Percentiles rank a stretch among this genome's conserved stretches.
Evolutionary conservation across 2,888 invertebrate genomes (phyloP).

Genomic region (Danaus chrysippus): DNA sequence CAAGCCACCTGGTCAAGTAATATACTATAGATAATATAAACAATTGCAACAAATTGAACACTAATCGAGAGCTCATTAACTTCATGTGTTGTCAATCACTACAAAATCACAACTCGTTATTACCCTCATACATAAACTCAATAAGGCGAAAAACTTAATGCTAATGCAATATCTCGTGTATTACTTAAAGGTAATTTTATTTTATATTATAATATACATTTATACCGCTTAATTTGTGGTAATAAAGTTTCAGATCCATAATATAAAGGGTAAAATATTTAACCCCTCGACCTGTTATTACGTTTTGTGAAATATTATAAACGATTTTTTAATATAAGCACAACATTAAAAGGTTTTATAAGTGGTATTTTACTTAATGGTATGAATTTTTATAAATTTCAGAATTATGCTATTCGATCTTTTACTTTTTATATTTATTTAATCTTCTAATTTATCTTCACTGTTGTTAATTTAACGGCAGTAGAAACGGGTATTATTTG

Average conservation of each 20-base stretch:
- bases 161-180: slow-evolving; percentile 35
- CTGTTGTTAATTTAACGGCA: no score
- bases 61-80: slow-evolving; percentile 64
- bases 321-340: background rate
- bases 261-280: background rate
- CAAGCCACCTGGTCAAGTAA: slow-evolving; percentile 10
- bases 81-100: slow-evolving; percentile 66
- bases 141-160: slow-evolving; percentile 8
- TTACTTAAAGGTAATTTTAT: slow-evolving; percentile 18
- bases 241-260: background rate
- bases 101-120: slow-evolving; percentile 52
- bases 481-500: no score
- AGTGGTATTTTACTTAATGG: no score
- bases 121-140: slow-evolving; percentile 24
- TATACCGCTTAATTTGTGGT: background rate
- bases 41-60: slow-evolving; percentile 39
- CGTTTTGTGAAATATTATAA: background rate
- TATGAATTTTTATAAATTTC: no score
- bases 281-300: background rate
- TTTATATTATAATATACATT: background rate
- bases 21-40: slow-evolving; percentile 14
- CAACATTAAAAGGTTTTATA: no score
- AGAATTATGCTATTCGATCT: no score
- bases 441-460: no score
- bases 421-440: no score